phyloP scores from a whole-genome alignment of 2,888 invertebrate genomes.

The Monoplex corrugatus region DNA sequence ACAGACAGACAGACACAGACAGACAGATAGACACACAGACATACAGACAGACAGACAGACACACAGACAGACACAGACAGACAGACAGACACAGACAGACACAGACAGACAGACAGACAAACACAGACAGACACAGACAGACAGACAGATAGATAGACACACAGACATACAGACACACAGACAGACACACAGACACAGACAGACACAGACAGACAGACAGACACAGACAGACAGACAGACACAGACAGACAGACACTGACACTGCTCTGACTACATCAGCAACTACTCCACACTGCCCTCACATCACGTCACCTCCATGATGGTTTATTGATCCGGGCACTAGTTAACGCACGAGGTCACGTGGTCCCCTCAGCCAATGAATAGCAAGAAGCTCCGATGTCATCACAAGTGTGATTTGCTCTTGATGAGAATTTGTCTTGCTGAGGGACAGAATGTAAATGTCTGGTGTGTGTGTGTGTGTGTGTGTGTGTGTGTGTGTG shows the following conservation, averaged over 20 bases:
- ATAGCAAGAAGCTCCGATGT: slow-evolving; percentile 27
- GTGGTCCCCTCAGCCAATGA: slow-evolving; percentile 4
- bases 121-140: too few species aligned
- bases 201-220: neutral
- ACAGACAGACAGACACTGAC: too few species aligned
- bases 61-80: too few species aligned
- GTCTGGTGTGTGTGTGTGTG: too few species aligned
- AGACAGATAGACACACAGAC: too few species aligned
- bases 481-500: neutral
- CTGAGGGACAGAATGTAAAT: neutral
- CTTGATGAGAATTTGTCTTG: neutral
- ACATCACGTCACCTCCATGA: neutral
- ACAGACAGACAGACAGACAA: too few species aligned
- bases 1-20: neutral
- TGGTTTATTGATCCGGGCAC: slow-evolving; percentile 15
- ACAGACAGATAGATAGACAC: too few species aligned
- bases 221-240: too few species aligned
- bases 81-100: neutral
- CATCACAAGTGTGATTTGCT: neutral
- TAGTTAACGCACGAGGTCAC: neutral
- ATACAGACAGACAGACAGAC: too few species aligned
- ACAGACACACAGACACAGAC: neutral
- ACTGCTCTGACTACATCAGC: too few species aligned
- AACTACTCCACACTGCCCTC: too few species aligned
- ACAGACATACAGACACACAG: too few species aligned